Percentiles rank a stretch among this genome's conserved stretches.
These are phyloP conservation scores for Notocelia uddmanniana DNA, from an alignment of 2,888 invertebrate genomes.

Conservation along the genomic window DNA sequence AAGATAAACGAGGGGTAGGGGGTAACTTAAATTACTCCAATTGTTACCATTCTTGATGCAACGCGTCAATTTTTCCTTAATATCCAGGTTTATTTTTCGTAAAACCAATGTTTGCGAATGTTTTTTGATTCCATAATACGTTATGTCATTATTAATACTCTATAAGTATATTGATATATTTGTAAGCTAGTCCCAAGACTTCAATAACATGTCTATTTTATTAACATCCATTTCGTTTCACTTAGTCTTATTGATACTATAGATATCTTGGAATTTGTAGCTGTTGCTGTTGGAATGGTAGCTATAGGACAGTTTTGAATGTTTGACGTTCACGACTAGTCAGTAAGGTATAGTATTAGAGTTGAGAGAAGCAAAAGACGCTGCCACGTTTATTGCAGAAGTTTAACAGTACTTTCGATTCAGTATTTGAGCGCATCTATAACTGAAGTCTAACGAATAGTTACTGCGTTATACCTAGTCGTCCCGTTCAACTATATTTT, in stretches of 20 bases:
- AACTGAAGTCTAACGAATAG: not conserved
- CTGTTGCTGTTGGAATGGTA: not conserved
- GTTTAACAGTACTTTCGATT: constrained; percentile 8
- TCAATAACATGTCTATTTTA: constrained; percentile 34
- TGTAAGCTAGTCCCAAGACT: constrained; percentile 14
- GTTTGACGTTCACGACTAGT: not conserved
- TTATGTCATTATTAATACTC: constrained; percentile 34
- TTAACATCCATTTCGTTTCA: constrained; percentile 11
- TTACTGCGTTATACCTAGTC: not conserved
- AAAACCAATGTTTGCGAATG: constrained; percentile 31
- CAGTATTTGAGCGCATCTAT: not conserved
- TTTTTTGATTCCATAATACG: constrained; percentile 31
- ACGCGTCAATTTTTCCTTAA: constrained; percentile 18
- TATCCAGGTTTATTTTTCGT: constrained; percentile 32
- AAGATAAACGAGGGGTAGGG: constrained; percentile 8
- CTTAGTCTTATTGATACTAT: constrained; percentile 24
- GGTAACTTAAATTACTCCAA: constrained; percentile 12
- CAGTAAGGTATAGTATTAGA: constrained; percentile 5
- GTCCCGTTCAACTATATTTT: not conserved
- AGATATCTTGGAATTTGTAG: not conserved
- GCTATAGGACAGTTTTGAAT: not conserved
- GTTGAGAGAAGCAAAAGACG: constrained; percentile 18
- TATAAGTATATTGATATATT: constrained; percentile 36
- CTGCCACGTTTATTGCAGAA: constrained; percentile 8
- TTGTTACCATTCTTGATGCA: constrained; percentile 39